Conservation (phyloP, 2,797 vertebrate genomes). For the Lerista edwardsae region DNA sequence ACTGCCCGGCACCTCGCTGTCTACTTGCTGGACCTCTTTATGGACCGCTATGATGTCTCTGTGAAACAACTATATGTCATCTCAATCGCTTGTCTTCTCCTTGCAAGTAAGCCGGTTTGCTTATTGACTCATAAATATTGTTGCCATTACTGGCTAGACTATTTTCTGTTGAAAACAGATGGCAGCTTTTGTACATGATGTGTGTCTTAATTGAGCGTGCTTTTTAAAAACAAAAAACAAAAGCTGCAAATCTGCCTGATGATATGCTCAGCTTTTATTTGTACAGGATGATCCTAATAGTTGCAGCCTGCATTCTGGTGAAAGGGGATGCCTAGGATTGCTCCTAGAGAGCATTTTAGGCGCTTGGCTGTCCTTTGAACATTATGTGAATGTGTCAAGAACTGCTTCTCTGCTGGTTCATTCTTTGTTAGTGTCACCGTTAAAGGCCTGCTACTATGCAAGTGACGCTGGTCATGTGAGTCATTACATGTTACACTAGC, state of each 20-base stretch:
- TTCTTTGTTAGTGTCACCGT: neutral
- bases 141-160: neutral
- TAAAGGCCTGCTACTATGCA: neutral
- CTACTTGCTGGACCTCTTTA: slow-evolving; percentile 89
- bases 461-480: no score
- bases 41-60: slow-evolving; percentile 82
- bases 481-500: neutral
- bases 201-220: neutral
- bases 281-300: neutral
- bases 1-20: slow-evolving; percentile 87
- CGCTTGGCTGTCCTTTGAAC: neutral
- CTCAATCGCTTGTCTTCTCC: slow-evolving; percentile 88
- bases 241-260: neutral
- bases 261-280: neutral
- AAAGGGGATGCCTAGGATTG: neutral
- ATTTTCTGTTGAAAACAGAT: neutral
- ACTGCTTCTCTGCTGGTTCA: neutral
- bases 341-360: neutral
- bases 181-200: neutral
- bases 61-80: slow-evolving; percentile 87
- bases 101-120: slow-evolving; percentile 87
- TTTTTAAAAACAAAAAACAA: no score
- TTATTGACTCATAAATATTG: neutral
- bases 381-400: neutral
- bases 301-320: neutral